phyloP scores from a whole-genome alignment of 2,888 invertebrate species.

The Tenthredo amoena region DNA sequence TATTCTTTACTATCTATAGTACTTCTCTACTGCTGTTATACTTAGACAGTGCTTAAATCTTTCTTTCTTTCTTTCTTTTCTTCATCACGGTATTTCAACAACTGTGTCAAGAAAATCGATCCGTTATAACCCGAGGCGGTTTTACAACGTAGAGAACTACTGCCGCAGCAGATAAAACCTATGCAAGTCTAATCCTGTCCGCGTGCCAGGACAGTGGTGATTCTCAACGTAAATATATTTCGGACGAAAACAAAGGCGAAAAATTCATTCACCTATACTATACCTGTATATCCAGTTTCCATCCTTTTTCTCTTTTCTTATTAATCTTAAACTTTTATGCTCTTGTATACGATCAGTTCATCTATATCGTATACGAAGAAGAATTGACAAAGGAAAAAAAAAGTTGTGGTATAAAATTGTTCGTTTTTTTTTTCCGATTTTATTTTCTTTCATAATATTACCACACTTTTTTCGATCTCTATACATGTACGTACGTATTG shows the following conservation, averaged over 20 bases:
- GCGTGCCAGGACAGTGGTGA: not conserved
- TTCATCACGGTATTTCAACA: slow-evolving; percentile 12
- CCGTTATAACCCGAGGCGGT: not conserved
- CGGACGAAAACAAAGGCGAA: not conserved
- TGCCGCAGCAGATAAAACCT: not conserved
- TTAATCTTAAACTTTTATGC: not conserved
- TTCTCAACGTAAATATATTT: not conserved
- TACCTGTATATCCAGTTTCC: not conserved
- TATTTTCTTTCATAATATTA: not conserved
- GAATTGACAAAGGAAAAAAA: not conserved
- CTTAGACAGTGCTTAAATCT: slow-evolving; percentile 2
- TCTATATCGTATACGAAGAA: not conserved
- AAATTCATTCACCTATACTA: not conserved
- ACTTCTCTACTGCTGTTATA: not conserved
- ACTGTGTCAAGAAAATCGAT: slow-evolving; percentile 43
- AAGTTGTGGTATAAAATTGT: not conserved
- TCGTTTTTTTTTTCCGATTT: not conserved
- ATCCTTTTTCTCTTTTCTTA: not conserved
- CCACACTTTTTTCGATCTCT: not conserved
- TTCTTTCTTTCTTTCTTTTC: not conserved
- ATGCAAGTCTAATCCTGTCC: not conserved
- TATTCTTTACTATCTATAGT: not conserved
- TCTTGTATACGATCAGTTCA: not conserved
- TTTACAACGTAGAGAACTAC: not conserved
- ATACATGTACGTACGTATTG: not conserved